Evolutionary conservation across 2,797 vertebrate species (phyloP).

Genomic region (Aphelocoma californica): DNA sequence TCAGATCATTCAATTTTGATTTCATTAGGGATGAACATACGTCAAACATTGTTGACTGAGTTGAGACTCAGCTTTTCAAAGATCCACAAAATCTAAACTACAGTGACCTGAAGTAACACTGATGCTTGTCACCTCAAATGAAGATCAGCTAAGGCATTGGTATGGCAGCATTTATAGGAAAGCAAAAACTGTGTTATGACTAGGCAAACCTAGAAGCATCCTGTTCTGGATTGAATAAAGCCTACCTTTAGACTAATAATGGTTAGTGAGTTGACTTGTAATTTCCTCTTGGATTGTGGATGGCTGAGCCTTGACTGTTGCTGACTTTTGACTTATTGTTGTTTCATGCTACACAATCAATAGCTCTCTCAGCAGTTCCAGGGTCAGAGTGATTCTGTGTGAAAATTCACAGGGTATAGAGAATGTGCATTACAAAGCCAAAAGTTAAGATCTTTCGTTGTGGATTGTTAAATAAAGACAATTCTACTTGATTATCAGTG

Average conservation of each 20-base stretch:
- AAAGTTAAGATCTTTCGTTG: background rate
- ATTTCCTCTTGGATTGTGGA: background rate
- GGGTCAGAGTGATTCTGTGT: background rate
- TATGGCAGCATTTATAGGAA: background rate
- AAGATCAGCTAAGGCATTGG: slow-evolving; percentile 11
- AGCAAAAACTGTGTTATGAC: background rate
- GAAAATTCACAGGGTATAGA: background rate
- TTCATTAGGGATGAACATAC: slow-evolving; percentile 45
- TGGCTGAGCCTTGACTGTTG: background rate
- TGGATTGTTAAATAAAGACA: background rate
- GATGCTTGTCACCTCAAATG: slow-evolving; percentile 35
- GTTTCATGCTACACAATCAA: background rate
- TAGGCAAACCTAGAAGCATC: background rate
- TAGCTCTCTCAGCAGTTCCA: background rate
- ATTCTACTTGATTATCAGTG: background rate
- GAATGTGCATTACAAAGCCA: background rate
- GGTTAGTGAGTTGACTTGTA: background rate
- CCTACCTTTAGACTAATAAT: background rate
- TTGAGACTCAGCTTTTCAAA: slow-evolving; percentile 32
- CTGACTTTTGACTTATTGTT: background rate
- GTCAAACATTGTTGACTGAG: slow-evolving; percentile 17
- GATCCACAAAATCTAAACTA: slow-evolving; percentile 28
- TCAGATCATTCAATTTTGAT: slow-evolving; percentile 27
- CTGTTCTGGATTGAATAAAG: background rate
- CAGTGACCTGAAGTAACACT: slow-evolving; percentile 46